Percentiles rank a stretch among this genome's conserved stretches.
These are phyloP conservation scores for Parasteatoda tepidariorum DNA, from an alignment of 1,140 invertebrate species.

Conservation along the genomic window DNA sequence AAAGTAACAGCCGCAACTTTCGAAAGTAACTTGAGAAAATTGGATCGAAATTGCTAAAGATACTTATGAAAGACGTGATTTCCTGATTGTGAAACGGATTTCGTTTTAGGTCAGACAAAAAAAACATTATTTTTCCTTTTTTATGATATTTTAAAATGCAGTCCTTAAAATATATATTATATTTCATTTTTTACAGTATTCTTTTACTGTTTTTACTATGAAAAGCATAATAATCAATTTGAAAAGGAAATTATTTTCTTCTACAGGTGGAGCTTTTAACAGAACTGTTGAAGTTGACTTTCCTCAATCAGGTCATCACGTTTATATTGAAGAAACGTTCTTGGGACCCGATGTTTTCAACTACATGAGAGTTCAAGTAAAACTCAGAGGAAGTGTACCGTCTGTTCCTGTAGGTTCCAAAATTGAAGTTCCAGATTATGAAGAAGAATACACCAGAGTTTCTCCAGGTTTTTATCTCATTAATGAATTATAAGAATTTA, in stretches of 20 bases:
- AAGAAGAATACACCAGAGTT: conserved; percentile 82
- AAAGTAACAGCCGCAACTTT: no score
- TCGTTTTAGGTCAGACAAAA: no score
- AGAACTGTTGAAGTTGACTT: conserved; percentile 82
- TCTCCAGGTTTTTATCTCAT: conserved; percentile 73
- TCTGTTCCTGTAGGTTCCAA: conserved; percentile 73
- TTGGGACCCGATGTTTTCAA: conserved; percentile 91
- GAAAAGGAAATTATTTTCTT: neutral
- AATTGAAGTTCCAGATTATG: conserved; percentile 81
- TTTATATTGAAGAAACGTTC: conserved; percentile 82
- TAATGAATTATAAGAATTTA: neutral
- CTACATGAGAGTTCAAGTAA: conserved; percentile 82
- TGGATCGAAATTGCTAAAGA: no score
- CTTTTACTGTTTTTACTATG: neutral
- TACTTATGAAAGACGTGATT: no score
- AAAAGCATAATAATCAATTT: neutral
- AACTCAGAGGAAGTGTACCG: conserved; percentile 84
- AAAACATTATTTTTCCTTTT: no score
- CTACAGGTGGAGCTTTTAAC: conserved; percentile 83
- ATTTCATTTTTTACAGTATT: neutral
- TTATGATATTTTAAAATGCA: no score
- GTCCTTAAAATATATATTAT: no score
- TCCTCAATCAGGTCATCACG: conserved; percentile 76
- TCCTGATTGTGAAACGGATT: no score
- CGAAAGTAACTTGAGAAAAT: no score